Conservation (phyloP, 1,140 invertebrate species). For the Acromyrmex charruanus region DNA sequence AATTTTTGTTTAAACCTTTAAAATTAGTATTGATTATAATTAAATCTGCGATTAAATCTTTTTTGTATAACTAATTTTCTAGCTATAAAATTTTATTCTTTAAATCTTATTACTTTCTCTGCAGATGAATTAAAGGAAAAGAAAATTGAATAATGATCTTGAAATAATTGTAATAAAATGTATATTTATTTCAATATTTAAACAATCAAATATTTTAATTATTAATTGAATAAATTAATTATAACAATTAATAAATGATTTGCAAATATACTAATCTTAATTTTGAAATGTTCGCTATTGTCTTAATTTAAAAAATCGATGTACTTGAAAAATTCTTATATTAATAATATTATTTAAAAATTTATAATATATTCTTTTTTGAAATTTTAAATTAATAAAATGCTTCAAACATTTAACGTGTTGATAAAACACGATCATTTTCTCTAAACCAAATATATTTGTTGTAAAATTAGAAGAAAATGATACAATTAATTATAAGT, state of each 20-base stretch:
- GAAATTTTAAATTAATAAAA: background rate
- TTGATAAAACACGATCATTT: background rate
- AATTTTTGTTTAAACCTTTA: too few relatives aligned
- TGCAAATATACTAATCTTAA: background rate
- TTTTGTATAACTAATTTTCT: background rate
- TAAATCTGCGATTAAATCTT: background rate
- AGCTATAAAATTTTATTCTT: background rate
- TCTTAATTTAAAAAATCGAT: background rate
- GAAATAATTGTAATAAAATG: background rate
- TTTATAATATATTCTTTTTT: background rate
- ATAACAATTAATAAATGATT: background rate
- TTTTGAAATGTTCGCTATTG: background rate
- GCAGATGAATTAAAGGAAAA: background rate
- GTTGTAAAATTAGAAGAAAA: background rate
- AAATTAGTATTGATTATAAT: background rate
- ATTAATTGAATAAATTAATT: background rate
- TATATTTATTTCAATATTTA: background rate
- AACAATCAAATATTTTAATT: background rate
- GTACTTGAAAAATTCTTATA: slow-evolving; percentile 2
- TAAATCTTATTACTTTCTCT: background rate
- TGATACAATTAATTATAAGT: background rate
- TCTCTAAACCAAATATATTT: background rate
- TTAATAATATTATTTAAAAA: background rate
- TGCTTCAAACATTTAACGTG: background rate
- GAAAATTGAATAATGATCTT: background rate